phyloP scores from a whole-genome alignment of 2,113 vertebrate species.

The Tiliqua scincoides region DNA sequence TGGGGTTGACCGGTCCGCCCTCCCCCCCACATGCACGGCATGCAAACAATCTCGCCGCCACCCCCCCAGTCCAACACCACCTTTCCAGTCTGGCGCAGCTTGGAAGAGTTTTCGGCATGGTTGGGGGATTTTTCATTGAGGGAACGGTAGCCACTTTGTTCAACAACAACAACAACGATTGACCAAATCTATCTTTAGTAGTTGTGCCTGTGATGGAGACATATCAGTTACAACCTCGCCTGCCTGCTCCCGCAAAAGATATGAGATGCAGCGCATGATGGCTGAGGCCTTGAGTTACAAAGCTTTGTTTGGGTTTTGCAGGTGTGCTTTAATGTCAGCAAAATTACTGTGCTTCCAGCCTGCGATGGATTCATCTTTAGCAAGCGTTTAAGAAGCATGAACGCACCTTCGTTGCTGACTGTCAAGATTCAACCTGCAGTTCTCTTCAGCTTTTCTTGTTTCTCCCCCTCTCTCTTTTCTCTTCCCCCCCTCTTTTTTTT shows the following conservation, averaged over 20 bases:
- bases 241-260: conserved; percentile 13
- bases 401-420: conserved; percentile 85
- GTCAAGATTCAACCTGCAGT: conserved; percentile 83
- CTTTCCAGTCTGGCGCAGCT: conserved; percentile 28
- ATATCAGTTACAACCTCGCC: neutral
- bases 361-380: conserved; percentile 67
- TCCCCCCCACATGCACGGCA: conserved; percentile 24
- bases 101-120: conserved; percentile 28
- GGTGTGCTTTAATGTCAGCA: conserved; percentile 59
- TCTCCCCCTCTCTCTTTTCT: conserved; percentile 3
- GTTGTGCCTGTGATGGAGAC: conserved; percentile 21
- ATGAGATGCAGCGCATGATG: conserved; percentile 22
- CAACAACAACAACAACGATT: conserved; percentile 24
- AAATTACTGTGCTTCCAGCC: conserved; percentile 57
- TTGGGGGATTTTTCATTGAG: conserved; percentile 14
- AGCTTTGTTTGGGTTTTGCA: conserved; percentile 70
- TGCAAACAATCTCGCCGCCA: conserved; percentile 8
- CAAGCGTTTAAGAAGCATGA: conserved; percentile 74
- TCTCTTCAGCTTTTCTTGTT: conserved; percentile 77
- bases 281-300: conserved; percentile 60
- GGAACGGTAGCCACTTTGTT: neutral
- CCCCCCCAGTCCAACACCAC: conserved; percentile 36
- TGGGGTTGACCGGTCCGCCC: conserved; percentile 13
- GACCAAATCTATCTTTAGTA: conserved; percentile 17
- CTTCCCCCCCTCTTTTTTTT: conserved; percentile 50